Evolutionary conservation across 2,888 invertebrate genomes (phyloP).

Genomic region (Metacarcinus magister): DNA sequence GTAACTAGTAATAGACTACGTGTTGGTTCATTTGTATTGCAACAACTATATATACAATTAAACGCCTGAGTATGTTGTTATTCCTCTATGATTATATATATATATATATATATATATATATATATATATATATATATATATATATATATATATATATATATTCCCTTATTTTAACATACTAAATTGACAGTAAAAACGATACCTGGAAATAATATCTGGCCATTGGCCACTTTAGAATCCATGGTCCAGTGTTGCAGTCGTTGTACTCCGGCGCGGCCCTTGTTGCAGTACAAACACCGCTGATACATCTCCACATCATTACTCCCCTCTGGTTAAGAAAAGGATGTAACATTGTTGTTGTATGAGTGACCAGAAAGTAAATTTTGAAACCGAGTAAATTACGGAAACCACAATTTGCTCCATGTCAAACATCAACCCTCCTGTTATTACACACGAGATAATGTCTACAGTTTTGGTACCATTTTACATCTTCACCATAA

Average conservation of each 20-base stretch:
- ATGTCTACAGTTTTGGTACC: too few species aligned
- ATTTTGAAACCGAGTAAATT: too few species aligned
- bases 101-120: not conserved
- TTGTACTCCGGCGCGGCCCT: not conserved
- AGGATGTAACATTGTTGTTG: not conserved
- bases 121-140: too few species aligned
- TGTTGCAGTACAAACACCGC: constrained; percentile 8
- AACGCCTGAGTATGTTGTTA: not conserved
- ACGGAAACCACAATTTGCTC: too few species aligned
- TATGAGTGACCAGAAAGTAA: too few species aligned
- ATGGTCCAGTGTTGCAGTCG: not conserved
- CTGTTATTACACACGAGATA: too few species aligned
- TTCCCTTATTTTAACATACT: too few species aligned
- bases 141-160: too few species aligned
- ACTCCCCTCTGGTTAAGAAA: not conserved
- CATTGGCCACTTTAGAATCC: not conserved
- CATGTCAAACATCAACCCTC: too few species aligned
- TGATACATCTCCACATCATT: not conserved
- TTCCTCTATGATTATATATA: not conserved
- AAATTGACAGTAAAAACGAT: not conserved
- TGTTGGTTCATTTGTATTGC: too few species aligned
- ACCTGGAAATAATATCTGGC: not conserved
- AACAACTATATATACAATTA: not conserved
- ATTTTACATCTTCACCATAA: too few species aligned
- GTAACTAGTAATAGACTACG: too few species aligned